phyloP scores from a whole-genome alignment of 2,113 vertebrate species.

The Gallinago media region DNA sequence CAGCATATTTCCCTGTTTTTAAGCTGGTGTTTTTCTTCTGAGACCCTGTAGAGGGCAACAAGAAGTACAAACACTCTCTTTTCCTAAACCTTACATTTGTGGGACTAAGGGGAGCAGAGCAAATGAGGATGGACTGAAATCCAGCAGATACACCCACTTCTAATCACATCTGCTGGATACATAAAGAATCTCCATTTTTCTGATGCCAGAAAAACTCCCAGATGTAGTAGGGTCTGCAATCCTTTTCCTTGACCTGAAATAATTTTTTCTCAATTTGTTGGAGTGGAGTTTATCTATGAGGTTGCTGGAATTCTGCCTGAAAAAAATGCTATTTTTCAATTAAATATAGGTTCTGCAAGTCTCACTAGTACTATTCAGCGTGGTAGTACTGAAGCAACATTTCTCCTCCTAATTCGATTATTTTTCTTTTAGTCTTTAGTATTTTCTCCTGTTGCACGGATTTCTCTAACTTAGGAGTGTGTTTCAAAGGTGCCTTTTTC shows the following conservation, averaged over 20 bases:
- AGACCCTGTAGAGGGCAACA: constrained; percentile 10
- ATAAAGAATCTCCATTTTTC: neutral
- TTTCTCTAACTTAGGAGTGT: neutral
- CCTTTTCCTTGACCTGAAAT: neutral
- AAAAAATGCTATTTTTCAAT: neutral
- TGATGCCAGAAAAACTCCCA: neutral
- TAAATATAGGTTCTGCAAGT: neutral
- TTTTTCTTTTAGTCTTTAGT: neutral
- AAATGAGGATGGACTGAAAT: neutral
- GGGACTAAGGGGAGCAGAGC: neutral
- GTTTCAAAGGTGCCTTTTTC: neutral
- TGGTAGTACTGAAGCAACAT: neutral
- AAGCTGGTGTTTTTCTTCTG: neutral
- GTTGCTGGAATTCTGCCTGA: neutral
- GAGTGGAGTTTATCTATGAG: neutral
- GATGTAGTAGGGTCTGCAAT: neutral
- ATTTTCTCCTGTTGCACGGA: neutral
- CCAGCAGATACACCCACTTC: neutral
- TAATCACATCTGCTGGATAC: neutral
- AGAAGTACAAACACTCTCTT: neutral
- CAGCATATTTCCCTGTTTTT: neutral
- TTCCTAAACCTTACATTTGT: neutral
- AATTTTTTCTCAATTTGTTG: neutral
- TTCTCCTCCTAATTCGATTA: neutral
- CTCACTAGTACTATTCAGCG: neutral